Percentiles rank a stretch among this genome's conserved stretches.
phyloP scores from a whole-genome alignment of 2,113 vertebrate genomes.

The Rhea pennata region DNA sequence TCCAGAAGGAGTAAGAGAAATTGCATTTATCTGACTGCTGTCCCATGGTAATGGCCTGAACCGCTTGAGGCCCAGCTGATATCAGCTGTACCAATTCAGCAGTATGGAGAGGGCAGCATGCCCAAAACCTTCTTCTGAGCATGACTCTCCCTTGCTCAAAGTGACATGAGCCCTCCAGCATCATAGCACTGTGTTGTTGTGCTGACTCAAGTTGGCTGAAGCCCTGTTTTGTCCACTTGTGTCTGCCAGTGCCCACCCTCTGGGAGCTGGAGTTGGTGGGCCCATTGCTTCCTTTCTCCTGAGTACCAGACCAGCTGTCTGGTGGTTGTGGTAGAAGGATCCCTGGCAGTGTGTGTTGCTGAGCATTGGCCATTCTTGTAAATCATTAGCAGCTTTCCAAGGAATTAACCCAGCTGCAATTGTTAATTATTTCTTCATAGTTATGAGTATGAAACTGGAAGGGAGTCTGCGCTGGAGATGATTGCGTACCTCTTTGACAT shows the following conservation, averaged over 20 bases:
- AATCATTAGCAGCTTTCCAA: neutral
- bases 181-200: neutral
- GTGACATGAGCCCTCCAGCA: neutral
- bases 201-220: neutral
- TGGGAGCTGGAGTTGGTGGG: neutral
- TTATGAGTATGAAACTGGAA: conserved; percentile 93
- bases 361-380: neutral
- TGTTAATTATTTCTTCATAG: conserved; percentile 52
- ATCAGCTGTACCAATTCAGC: neutral
- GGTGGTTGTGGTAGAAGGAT: neutral
- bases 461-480: conserved; percentile 93
- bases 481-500: conserved; percentile 87
- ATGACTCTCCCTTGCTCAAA: neutral
- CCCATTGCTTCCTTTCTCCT: neutral
- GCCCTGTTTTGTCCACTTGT: neutral
- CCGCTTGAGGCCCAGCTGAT: neutral
- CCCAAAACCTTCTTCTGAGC: neutral
- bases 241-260: neutral
- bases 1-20: neutral
- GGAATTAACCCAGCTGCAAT: neutral
- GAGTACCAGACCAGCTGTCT: neutral
- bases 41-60: neutral
- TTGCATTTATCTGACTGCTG: neutral
- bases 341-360: neutral
- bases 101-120: neutral